phyloP scores from a whole-genome alignment of 2,888 invertebrate genomes.

The Hoplodrina blanda region DNA sequence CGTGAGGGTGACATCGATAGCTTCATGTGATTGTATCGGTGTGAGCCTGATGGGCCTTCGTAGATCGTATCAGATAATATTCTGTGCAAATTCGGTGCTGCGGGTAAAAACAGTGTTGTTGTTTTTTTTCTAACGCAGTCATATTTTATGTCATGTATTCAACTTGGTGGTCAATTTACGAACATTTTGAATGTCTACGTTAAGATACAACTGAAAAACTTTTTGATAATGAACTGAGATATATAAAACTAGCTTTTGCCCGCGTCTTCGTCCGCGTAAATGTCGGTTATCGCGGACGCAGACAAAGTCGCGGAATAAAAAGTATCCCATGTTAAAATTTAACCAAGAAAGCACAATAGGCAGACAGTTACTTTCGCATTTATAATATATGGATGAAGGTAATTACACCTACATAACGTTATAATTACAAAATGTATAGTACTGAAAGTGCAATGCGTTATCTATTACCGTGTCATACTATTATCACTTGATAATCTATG shows the following conservation, averaged over 20 bases:
- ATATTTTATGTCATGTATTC: too few relatives aligned
- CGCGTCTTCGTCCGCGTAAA: too few relatives aligned
- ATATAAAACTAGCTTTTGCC: too few relatives aligned
- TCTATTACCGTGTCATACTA: slow-evolving; percentile 17
- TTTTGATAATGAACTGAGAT: background rate
- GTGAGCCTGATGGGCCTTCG: slow-evolving; percentile 58
- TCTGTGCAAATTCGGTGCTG: slow-evolving; percentile 6
- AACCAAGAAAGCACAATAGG: too few relatives aligned
- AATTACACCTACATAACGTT: background rate
- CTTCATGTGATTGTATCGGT: slow-evolving; percentile 51
- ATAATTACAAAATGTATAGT: background rate
- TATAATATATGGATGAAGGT: background rate
- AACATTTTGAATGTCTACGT: too few relatives aligned
- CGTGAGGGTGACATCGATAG: slow-evolving; percentile 52
- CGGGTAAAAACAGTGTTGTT: background rate
- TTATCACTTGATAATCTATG: slow-evolving; percentile 21
- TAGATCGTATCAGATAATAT: slow-evolving; percentile 39
- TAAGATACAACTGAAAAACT: too few relatives aligned
- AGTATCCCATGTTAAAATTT: too few relatives aligned
- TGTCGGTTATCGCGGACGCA: too few relatives aligned
- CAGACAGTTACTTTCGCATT: too few relatives aligned
- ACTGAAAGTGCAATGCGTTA: slow-evolving; percentile 24
- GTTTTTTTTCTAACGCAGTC: background rate
- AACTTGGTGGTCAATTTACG: too few relatives aligned
- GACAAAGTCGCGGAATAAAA: too few relatives aligned